Base-by-base conservation (phyloP, 2,888 invertebrate genomes). In the Philereme vetulata region DNA sequence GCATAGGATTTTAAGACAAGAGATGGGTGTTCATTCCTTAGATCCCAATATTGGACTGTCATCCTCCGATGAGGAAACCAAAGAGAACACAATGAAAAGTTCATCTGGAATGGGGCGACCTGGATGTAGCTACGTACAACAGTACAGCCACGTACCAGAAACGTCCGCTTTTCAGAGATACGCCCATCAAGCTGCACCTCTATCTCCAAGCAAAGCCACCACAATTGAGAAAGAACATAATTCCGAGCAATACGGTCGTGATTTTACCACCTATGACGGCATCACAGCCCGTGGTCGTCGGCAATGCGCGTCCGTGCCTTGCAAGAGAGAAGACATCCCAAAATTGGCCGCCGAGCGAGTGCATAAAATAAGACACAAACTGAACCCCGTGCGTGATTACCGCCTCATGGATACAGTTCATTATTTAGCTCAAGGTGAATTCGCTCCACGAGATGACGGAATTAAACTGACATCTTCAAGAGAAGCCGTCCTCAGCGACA, bases 361-460 rank as follows among this genome's bases (percentile, higher is more conserved):
- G 8, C 86, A 88, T 59, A 91, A 88, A 76, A 89, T 90, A 62
- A 83, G 92, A 34, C 87, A 91, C 57, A 91, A 90, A 70, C 82
- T 90, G 0, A 91, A 90, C 70, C 90, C 92, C 4, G 88, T 92
- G 3, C 82, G 90, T 8, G 92, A 92, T 72, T 92, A 91, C 66
- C 81, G 90, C 32, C 75, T 92, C 21, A 90, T 92, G 91, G 92
- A 92, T 65, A 92, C 91, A 10, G 91, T 92, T 2, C 92, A 92
- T 73, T 92, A 92, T 69, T 79, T 92, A 58, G 92, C 92, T 33
- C 92, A 92, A 76, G 92, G 92, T 1, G 92, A 92, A 73, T 92
- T 92, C 57, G 92, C 92, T 52, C 92, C 92, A 1, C 84, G 92
- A 1, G 90, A 92, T 58, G 92, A 92, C 63, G 92, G 92, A 4